These are phyloP conservation scores for Noctua comes DNA, from an alignment of 2,888 invertebrate genomes.

Conservation along the genomic window DNA sequence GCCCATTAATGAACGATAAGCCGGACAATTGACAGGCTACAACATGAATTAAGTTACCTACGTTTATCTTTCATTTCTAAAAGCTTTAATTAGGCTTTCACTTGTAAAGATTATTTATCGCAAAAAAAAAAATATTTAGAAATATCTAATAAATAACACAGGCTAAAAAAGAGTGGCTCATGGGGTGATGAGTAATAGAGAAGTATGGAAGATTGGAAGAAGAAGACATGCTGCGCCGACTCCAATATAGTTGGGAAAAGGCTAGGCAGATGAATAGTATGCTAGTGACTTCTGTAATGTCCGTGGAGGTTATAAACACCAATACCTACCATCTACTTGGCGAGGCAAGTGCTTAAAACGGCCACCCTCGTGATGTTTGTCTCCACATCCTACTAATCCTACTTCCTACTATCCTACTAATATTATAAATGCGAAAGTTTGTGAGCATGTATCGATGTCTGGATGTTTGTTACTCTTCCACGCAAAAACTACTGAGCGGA, in stretches of 20 bases:
- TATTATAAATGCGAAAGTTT: no score
- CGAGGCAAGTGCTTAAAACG: background rate
- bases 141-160: background rate
- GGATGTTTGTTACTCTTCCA: no score
- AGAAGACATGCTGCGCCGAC: no score
- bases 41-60: constrained; percentile 30
- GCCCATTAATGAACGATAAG: constrained; percentile 34
- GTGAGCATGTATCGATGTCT: no score
- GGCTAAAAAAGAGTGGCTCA: background rate
- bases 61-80: background rate
- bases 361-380: background rate
- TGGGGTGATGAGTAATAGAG: background rate
- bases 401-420: no score
- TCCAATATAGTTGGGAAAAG: no score
- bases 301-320: no score
- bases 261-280: no score
- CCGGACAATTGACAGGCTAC: constrained; percentile 40
- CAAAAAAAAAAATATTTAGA: background rate
- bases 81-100: constrained; percentile 2
- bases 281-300: no score
- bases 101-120: background rate
- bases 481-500: no score
- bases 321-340: no score
- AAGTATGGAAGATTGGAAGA: background rate
- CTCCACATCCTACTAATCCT: no score